Percentiles rank a stretch among this genome's conserved stretches.
Evolutionary conservation across 2,888 invertebrate genomes (phyloP).

Genomic region (Onthophagus sagittarius): DNA sequence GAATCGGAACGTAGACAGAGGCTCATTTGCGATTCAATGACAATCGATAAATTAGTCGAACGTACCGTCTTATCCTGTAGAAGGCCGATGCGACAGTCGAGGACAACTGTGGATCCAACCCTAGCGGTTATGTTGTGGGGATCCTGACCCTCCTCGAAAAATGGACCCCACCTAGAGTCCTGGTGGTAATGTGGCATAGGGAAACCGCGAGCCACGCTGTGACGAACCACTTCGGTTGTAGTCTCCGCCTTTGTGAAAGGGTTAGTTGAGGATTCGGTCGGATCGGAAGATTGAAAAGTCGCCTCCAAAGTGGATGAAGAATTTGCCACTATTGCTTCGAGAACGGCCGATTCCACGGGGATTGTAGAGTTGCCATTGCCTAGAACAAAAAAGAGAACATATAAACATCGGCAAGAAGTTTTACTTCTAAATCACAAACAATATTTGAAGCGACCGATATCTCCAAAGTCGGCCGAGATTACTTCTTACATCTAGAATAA

Average conservation of each 20-base stretch:
- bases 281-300: not conserved
- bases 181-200: slow-evolving; percentile 53
- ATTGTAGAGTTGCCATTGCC: not conserved
- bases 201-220: slow-evolving; percentile 38
- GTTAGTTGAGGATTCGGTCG: not conserved
- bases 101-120: slow-evolving; percentile 55
- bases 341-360: not conserved
- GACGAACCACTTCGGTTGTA: slow-evolving; percentile 35
- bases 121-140: slow-evolving; percentile 56
- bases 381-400: slow-evolving; percentile 10
- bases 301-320: not conserved
- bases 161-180: slow-evolving; percentile 58
- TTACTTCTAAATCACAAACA: too few relatives aligned
- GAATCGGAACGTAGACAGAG: slow-evolving; percentile 4
- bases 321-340: not conserved
- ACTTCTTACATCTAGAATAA: too few relatives aligned
- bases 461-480: too few relatives aligned
- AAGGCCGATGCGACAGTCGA: slow-evolving; percentile 59
- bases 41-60: slow-evolving; percentile 24
- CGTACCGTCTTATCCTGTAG: slow-evolving; percentile 58
- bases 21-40: slow-evolving; percentile 27
- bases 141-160: slow-evolving; percentile 58
- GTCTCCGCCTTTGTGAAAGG: slow-evolving; percentile 19
- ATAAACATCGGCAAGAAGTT: too few relatives aligned
- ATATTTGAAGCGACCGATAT: too few relatives aligned